Evolutionary conservation across 2,888 invertebrate species (phyloP).

Genomic region (Drosophila anomalata): DNA sequence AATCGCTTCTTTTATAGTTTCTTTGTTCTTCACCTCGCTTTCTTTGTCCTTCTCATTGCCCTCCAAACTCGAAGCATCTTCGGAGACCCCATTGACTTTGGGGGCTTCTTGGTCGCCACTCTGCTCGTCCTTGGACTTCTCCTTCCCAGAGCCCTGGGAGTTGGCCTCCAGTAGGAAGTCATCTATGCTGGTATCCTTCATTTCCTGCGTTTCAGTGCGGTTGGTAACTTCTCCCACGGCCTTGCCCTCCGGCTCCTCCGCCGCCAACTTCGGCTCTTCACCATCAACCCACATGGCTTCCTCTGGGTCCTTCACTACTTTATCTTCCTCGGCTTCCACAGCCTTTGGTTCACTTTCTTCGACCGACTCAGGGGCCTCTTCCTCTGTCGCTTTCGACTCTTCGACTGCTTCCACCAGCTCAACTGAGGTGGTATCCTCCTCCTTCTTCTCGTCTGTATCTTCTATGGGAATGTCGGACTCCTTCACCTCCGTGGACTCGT

Average conservation of each 20-base stretch:
- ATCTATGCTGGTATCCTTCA: conserved; percentile 15
- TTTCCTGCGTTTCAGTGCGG: conserved; percentile 24
- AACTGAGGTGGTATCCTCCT: background rate
- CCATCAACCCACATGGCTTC: conserved; percentile 1
- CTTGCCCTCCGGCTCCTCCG: background rate
- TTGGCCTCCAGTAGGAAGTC: conserved; percentile 1
- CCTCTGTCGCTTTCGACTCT: background rate
- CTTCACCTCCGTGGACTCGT: conserved; percentile 32
- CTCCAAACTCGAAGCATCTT: background rate
- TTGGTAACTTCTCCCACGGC: background rate
- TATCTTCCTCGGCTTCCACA: background rate
- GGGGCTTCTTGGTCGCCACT: background rate
- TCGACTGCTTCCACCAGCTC: background rate
- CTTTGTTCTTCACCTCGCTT: background rate
- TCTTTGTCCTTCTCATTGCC: background rate
- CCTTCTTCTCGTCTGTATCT: background rate
- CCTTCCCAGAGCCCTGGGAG: background rate
- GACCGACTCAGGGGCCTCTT: background rate
- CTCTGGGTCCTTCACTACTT: background rate
- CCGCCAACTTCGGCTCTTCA: background rate
- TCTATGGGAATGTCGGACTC: background rate
- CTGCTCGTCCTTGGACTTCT: background rate
- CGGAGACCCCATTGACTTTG: conserved; percentile 13
- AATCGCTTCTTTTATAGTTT: background rate
- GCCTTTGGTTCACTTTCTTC: background rate